These are phyloP conservation scores for Alauda arvensis DNA, from an alignment of 2,797 vertebrate genomes.

Conservation along the genomic window DNA sequence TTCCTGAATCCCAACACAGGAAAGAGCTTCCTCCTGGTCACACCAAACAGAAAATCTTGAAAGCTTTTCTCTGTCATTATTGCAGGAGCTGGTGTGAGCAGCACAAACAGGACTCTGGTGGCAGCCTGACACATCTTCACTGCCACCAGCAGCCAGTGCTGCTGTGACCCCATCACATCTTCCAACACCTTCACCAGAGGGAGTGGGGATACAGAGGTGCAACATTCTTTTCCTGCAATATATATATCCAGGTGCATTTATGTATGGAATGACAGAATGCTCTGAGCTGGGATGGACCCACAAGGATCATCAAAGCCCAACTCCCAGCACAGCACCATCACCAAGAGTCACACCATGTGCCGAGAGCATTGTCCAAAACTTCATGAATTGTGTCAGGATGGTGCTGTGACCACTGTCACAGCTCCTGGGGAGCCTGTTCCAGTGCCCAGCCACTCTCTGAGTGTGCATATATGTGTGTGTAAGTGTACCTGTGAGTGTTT, in stretches of 20 bases:
- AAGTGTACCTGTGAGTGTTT: too few species aligned
- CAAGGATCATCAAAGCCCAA: neutral
- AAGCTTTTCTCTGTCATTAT: neutral
- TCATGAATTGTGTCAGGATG: neutral
- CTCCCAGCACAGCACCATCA: neutral
- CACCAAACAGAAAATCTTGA: neutral
- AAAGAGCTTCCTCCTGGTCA: neutral
- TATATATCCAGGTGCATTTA: neutral
- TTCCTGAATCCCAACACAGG: neutral
- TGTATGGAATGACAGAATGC: neutral
- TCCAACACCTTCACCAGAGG: rapidly evolving
- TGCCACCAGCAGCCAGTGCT: rapidly evolving
- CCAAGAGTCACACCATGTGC: neutral
- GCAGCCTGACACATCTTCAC: neutral
- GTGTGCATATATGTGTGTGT: neutral
- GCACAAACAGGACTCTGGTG: neutral
- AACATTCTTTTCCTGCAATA: neutral
- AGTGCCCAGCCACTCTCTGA: neutral
- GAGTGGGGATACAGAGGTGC: neutral
- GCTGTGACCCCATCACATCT: rapidly evolving
- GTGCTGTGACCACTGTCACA: neutral
- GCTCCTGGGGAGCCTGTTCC: neutral
- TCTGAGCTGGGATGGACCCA: neutral
- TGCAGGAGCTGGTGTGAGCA: neutral
- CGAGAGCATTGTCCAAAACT: neutral